Evolutionary conservation across 1,140 invertebrate genomes (phyloP).

Genomic region (Brachionus angularis): DNA sequence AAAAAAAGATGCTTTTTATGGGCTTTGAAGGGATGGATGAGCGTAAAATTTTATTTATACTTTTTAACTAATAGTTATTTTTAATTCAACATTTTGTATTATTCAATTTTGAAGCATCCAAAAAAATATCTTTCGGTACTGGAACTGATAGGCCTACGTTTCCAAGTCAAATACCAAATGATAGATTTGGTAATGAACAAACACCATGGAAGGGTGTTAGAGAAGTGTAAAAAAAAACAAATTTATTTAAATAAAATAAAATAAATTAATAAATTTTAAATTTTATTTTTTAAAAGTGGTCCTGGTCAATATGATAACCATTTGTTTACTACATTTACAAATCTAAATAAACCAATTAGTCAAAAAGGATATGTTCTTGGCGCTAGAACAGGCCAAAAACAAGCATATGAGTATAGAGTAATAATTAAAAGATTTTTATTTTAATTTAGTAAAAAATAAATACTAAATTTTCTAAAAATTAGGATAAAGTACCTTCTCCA

Average conservation of each 20-base stretch:
- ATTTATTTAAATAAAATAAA: background rate
- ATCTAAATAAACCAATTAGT: constrained; percentile 21
- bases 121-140: constrained; percentile 38
- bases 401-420: no score
- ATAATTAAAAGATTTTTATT: constrained; percentile 27
- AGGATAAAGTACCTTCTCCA: constrained; percentile 30
- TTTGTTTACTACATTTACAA: constrained; percentile 7
- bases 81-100: background rate
- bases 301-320: constrained; percentile 39
- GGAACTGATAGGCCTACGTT: constrained; percentile 15
- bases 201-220: constrained; percentile 25
- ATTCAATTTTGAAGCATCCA: background rate
- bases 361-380: constrained; percentile 7
- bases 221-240: constrained; percentile 11
- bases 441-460: background rate
- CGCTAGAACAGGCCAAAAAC: constrained; percentile 23
- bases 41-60: background rate
- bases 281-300: background rate
- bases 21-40: constrained; percentile 34
- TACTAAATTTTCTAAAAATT: background rate
- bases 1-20: constrained; percentile 38
- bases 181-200: constrained; percentile 38
- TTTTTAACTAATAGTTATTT: background rate
- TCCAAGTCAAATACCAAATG: constrained; percentile 31
- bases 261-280: no score